Evolutionary conservation across 2,888 invertebrate genomes (phyloP).

Genomic region (Sarcophaga caerulescens): DNA sequence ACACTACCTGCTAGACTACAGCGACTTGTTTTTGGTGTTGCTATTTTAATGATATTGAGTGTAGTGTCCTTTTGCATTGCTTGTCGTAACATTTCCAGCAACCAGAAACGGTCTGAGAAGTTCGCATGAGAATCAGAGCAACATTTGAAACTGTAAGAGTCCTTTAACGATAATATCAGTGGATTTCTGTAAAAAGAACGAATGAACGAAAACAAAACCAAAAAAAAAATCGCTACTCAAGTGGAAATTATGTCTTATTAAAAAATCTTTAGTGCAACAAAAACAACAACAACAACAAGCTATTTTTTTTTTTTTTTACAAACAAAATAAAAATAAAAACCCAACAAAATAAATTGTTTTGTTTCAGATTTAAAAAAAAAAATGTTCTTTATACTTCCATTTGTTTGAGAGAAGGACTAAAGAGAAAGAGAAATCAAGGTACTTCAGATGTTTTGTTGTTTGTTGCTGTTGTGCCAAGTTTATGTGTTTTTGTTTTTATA

Average conservation of each 20-base stretch:
- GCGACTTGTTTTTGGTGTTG: too few relatives aligned
- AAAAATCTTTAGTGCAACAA: constrained; percentile 27
- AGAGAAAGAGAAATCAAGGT: too few relatives aligned
- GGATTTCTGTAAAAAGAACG: constrained; percentile 11
- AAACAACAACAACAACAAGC: not conserved
- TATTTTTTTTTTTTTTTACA: constrained; percentile 3
- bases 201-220: too few relatives aligned
- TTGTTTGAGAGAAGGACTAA: not conserved
- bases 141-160: constrained; percentile 35
- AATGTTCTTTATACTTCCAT: not conserved
- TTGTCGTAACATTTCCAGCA: not conserved
- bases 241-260: constrained; percentile 46
- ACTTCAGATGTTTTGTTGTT: constrained; percentile 10
- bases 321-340: not conserved
- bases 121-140: not conserved
- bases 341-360: constrained; percentile 25
- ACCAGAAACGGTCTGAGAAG: not conserved
- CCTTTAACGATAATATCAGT: constrained; percentile 59
- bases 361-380: not conserved
- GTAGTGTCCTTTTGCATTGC: not conserved
- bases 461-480: not conserved
- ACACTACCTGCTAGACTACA: too few relatives aligned
- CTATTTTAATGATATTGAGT: constrained; percentile 1
- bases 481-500: constrained; percentile 14
- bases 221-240: constrained; percentile 24